Evolutionary conservation across 2,888 invertebrate genomes (phyloP).

Genomic region (Orthosia incerta): DNA sequence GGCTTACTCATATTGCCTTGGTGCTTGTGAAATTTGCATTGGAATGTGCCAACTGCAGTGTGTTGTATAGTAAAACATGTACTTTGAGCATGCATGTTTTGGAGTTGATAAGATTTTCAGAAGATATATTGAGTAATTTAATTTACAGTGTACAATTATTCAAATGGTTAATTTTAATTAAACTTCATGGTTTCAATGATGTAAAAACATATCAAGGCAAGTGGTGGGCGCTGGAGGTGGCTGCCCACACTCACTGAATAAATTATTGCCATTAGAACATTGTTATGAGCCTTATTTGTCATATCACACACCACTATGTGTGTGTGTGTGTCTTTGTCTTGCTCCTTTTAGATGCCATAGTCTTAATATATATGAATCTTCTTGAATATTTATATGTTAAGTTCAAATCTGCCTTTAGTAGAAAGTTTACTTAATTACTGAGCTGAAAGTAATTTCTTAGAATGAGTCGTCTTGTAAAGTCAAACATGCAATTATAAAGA

Average conservation of each 20-base stretch:
- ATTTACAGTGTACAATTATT: slow-evolving; percentile 4
- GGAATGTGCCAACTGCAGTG: slow-evolving; percentile 63
- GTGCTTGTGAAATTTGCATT: slow-evolving; percentile 70
- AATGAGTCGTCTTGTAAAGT: slow-evolving; percentile 4
- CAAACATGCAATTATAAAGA: slow-evolving; percentile 8
- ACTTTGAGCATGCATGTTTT: slow-evolving; percentile 52
- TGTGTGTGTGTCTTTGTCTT: slow-evolving; percentile 75
- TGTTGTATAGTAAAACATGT: slow-evolving; percentile 49
- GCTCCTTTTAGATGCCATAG: slow-evolving; percentile 59
- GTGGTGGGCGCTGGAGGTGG: slow-evolving; percentile 84
- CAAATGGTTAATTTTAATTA: slow-evolving; percentile 28
- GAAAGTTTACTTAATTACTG: slow-evolving; percentile 32
- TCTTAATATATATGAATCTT: slow-evolving; percentile 51
- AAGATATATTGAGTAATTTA: slow-evolving; percentile 20
- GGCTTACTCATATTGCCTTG: slow-evolving; percentile 73
- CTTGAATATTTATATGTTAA: slow-evolving; percentile 43
- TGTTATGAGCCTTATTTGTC: slow-evolving; percentile 84
- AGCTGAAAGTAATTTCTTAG: slow-evolving; percentile 10
- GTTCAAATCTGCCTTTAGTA: slow-evolving; percentile 2
- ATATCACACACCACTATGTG: slow-evolving; percentile 77
- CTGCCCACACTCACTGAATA: slow-evolving; percentile 89
- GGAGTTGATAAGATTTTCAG: slow-evolving; percentile 18
- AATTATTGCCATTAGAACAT: slow-evolving; percentile 88
- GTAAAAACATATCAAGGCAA: slow-evolving; percentile 83
- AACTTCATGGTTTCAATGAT: slow-evolving; percentile 40